Percentiles rank a stretch among this genome's conserved stretches.
Conservation (phyloP, 2,113 vertebrate genomes). For the Amphiprion ocellaris region DNA sequence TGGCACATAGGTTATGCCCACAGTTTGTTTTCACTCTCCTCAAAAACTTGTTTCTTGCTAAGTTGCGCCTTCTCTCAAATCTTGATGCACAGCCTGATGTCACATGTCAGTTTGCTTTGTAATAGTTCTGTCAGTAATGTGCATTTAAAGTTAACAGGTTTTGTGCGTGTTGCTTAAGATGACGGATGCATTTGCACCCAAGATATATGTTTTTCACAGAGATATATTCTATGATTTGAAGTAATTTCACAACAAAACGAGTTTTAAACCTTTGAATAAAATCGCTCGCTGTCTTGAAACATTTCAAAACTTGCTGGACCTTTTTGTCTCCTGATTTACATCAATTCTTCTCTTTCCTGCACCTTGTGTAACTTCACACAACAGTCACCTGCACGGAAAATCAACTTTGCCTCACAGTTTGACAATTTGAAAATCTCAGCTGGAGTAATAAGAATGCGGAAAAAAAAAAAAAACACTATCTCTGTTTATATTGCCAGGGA, state of each 20-base stretch:
- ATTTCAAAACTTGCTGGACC: constrained; percentile 7
- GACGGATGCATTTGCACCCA: constrained; percentile 5
- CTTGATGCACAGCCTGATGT: not conserved
- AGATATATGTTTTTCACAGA: constrained; percentile 10
- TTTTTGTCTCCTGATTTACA: constrained; percentile 1
- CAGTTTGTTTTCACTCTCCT: not conserved
- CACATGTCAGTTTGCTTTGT: not conserved
- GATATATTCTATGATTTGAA: constrained; percentile 20
- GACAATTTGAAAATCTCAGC: constrained; percentile 21
- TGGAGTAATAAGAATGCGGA: not conserved
- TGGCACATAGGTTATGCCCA: not conserved
- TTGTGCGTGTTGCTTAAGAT: constrained; percentile 7
- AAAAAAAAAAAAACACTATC: not conserved
- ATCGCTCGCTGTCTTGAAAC: not conserved
- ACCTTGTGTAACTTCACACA: constrained; percentile 1
- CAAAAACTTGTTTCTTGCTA: not conserved
- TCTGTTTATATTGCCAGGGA: constrained; percentile 11
- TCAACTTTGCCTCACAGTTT: not conserved
- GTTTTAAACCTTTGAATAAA: constrained; percentile 5
- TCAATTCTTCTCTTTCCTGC: not conserved
- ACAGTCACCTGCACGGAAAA: constrained; percentile 10
- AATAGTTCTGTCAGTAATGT: constrained; percentile 13
- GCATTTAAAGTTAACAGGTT: constrained; percentile 17
- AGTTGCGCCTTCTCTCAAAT: not conserved
- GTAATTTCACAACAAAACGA: not conserved